Evolutionary conservation across 2,888 invertebrate genomes (phyloP), one percentile per base, ranked within the genome.

Genomic region (Tachina fera): DNA sequence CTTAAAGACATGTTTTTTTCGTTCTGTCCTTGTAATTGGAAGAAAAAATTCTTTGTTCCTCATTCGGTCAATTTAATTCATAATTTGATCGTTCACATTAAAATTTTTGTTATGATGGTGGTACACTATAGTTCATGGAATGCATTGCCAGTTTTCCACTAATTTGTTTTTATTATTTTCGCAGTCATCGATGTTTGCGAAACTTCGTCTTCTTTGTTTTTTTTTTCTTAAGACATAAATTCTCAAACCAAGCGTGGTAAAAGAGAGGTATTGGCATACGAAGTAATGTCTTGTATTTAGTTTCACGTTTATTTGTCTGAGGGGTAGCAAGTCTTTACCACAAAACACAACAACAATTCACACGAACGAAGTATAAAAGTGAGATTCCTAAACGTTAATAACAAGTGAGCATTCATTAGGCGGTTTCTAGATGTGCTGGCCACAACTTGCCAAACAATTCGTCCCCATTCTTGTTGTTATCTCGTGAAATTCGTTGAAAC

Each of bases 1-100:
- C 39, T 47, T 67, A 22, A 56, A 67, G 13, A 45, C 19, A n/a
- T 8, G 11, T 31, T 51, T 43, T n/a, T 43, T 43, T 39, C 10
- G 39, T 79, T 45, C 22, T 61, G 43, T 10, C 16, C 22, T 51
- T 19, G 47, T 72, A 49, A 41, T 41, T 49, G 13, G 49, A 49
- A 31, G n/a, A 76, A 68, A 43, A 65, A 70, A 60, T 58, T 63
- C 45, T 74, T 70, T 79, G 45, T 67, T 77, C 45, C 65, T 77
- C 51, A 60, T 72, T 60, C 83, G 77, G 77, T 83, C 84, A 80
- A 80, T 84, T 84, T 80, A 71, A 80, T 84, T 84, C 80, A 84
- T 84, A 84, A 84, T 84, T 84, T 83, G 80, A 76, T 80, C 51
- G 61, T 61, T 63, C 63, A 56, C 47, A 53, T 75, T 51, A 19